Conservation (phyloP, 2,797 vertebrate genomes). For the Macroramphosus scolopax region DNA sequence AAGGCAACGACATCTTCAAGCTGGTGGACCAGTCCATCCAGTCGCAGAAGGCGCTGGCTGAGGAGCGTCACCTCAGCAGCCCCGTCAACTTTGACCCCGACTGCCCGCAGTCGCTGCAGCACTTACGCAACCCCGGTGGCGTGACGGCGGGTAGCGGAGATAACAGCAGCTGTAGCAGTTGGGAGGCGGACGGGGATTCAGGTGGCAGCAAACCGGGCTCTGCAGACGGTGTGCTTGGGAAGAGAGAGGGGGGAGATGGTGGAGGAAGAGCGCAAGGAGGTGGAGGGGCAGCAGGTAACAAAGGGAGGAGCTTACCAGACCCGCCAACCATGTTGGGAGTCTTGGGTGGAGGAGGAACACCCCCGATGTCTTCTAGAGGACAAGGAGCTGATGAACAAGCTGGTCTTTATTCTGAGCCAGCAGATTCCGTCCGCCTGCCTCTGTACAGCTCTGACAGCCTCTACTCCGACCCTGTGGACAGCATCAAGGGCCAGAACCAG, state of each 20-base stretch:
- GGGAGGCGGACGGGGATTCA: slow-evolving; percentile 77
- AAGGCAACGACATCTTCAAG: slow-evolving; percentile 94
- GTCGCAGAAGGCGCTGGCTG: slow-evolving; percentile 85
- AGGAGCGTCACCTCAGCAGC: slow-evolving; percentile 79
- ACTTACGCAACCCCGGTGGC: slow-evolving; percentile 45
- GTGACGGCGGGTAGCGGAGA: slow-evolving; percentile 15
- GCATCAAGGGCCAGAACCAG: slow-evolving; percentile 66
- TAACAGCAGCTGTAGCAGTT: slow-evolving; percentile 64
- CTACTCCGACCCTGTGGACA: slow-evolving; percentile 92
- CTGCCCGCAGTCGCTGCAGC: slow-evolving; percentile 56
- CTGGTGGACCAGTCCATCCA: slow-evolving; percentile 90
- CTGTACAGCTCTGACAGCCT: slow-evolving; percentile 73
- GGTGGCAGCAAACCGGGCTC: slow-evolving; percentile 74
- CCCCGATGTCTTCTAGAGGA: slow-evolving; percentile 60
- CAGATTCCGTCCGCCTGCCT: slow-evolving; percentile 83
- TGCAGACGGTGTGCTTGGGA: slow-evolving; percentile 74
- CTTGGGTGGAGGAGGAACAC: slow-evolving; percentile 43
- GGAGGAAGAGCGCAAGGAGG: slow-evolving; percentile 45
- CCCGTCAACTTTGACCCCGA: slow-evolving; percentile 71
- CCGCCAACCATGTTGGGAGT: slow-evolving; percentile 55
- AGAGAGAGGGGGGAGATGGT: slow-evolving; percentile 64
- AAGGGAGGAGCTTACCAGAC: slow-evolving; percentile 80
- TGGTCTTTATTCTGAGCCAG: slow-evolving; percentile 88
- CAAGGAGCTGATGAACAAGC: slow-evolving; percentile 55
- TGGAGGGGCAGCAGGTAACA: slow-evolving; percentile 62